A percentile compares a stretch with the other conserved stretches of the same genome.
phyloP scores from a whole-genome alignment of 2,888 invertebrate species.

The Platynereis dumerilii region DNA sequence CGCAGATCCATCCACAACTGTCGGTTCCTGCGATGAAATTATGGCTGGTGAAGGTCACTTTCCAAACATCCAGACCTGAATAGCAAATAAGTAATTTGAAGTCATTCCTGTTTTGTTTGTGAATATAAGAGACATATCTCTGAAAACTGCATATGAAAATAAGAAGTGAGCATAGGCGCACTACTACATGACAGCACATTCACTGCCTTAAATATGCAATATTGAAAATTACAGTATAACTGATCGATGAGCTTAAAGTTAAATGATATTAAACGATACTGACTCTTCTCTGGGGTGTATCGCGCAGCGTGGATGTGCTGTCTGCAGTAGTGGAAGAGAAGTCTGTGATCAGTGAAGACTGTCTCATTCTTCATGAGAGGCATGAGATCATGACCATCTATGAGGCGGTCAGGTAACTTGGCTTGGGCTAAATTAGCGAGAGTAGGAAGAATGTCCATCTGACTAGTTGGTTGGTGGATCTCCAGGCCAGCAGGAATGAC shows the following conservation, averaged over 20 bases:
- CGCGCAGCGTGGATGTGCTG: conserved; percentile 48
- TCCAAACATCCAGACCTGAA: conserved; percentile 49
- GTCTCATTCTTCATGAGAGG: conserved; percentile 47
- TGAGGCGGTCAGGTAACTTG: conserved; percentile 43
- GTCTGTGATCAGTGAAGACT: conserved; percentile 46
- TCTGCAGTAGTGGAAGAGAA: conserved; percentile 62
- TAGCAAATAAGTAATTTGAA: too few relatives aligned
- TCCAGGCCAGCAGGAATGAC: conserved; percentile 43
- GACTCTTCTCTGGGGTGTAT: conserved; percentile 41
- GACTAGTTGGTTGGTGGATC: conserved; percentile 51
- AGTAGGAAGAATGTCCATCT: conserved; percentile 62
- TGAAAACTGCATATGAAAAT: too few relatives aligned
- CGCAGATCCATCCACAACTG: conserved; percentile 49
- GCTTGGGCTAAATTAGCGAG: conserved; percentile 46
- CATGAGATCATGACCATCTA: conserved; percentile 59
- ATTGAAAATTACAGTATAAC: too few relatives aligned
- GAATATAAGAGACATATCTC: too few relatives aligned
- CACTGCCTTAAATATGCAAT: too few relatives aligned
- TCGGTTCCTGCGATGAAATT: conserved; percentile 50
- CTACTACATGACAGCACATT: too few relatives aligned
- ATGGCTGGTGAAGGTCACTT: conserved; percentile 56
- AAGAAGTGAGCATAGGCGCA: too few relatives aligned
- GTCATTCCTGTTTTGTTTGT: too few relatives aligned
- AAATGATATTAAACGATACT: not conserved
- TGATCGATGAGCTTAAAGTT: too few relatives aligned